A percentile compares a stretch with the other conserved stretches of the same genome.
Evolutionary conservation across 2,797 vertebrate genomes (phyloP).

Genomic region (Carduelis carduelis): DNA sequence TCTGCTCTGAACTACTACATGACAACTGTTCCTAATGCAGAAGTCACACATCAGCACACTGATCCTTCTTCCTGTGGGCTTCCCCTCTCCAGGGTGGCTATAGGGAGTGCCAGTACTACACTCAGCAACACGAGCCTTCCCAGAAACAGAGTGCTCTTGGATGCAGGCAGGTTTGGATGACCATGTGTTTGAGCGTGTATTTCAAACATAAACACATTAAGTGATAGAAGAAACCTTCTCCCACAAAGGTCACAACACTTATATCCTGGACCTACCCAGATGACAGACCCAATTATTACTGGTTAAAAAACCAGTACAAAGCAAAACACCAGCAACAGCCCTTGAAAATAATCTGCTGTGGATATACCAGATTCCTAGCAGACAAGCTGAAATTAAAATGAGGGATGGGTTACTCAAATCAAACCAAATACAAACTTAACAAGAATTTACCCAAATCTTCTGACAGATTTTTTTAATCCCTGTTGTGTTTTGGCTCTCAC

Average conservation of each 20-base stretch:
- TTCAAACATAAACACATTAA: slow-evolving; percentile 46
- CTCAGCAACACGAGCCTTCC: neutral
- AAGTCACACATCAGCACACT: neutral
- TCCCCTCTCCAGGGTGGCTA: neutral
- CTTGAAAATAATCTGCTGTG: neutral
- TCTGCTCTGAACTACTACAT: neutral
- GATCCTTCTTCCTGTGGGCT: neutral
- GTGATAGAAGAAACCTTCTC: slow-evolving; percentile 15
- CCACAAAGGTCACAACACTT: neutral
- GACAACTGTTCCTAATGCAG: neutral
- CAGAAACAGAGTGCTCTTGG: neutral
- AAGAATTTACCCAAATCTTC: slow-evolving; percentile 30
- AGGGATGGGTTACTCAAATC: neutral
- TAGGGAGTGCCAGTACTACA: neutral
- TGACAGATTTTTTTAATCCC: slow-evolving; percentile 53
- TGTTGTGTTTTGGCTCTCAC: slow-evolving; percentile 51
- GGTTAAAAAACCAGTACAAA: neutral
- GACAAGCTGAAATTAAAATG: slow-evolving; percentile 6
- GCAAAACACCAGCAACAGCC: neutral
- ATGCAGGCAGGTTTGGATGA: neutral
- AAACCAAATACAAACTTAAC: neutral
- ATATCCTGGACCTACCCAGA: neutral
- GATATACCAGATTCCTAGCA: neutral
- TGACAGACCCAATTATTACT: neutral
- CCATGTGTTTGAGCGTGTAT: neutral